Percentiles rank a stretch among this genome's conserved stretches.
Evolutionary conservation across 2,113 vertebrate genomes (phyloP).

Genomic region (Hiodon alosoides): DNA sequence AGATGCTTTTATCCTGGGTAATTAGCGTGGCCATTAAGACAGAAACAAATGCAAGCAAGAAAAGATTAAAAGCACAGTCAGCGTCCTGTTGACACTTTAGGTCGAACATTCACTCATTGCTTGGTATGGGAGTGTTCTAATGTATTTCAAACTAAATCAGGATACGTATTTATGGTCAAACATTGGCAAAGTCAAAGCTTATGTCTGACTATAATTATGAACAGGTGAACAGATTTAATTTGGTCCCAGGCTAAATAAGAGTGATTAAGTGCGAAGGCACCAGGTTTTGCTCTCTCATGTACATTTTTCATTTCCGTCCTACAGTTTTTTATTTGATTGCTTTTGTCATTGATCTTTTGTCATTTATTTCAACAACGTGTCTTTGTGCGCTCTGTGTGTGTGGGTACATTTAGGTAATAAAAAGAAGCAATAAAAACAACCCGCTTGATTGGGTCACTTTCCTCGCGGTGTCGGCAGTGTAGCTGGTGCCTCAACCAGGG

Average conservation of each 20-base stretch:
- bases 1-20: too few relatives aligned
- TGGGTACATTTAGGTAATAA: constrained; percentile 66
- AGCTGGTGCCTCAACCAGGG: constrained; percentile 54
- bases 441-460: constrained; percentile 57
- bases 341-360: constrained; percentile 8
- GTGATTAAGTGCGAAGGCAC: background rate
- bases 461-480: constrained; percentile 45
- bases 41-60: too few relatives aligned
- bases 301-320: background rate
- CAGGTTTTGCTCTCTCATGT: background rate
- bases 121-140: too few relatives aligned
- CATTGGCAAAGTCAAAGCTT: background rate
- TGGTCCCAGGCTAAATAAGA: background rate
- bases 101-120: too few relatives aligned
- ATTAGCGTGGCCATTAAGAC: too few relatives aligned
- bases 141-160: too few relatives aligned
- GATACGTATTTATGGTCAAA: background rate
- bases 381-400: background rate
- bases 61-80: too few relatives aligned
- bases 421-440: constrained; percentile 62
- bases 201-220: constrained; percentile 7
- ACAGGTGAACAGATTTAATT: background rate
- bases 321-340: constrained; percentile 7
- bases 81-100: too few relatives aligned
- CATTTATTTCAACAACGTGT: constrained; percentile 1